These are phyloP conservation scores for Erebia aethiops DNA, from an alignment of 2,888 invertebrate genomes.

Conservation along the genomic window DNA sequence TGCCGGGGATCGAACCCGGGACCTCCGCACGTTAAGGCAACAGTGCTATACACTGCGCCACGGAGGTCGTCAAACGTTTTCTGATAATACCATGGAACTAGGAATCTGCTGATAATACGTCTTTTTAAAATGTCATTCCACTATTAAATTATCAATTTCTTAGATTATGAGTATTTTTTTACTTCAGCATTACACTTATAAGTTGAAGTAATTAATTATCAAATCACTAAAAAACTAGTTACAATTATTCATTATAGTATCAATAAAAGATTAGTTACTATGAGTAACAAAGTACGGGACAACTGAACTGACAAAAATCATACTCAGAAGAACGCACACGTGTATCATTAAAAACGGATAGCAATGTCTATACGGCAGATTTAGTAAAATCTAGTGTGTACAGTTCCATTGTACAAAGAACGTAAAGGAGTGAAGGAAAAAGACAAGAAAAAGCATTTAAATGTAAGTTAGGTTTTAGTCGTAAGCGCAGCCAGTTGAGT, in stretches of 20 bases:
- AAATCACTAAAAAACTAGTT: background rate
- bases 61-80: too few species aligned
- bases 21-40: too few species aligned
- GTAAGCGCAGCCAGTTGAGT: conserved; percentile 42
- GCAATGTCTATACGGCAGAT: background rate
- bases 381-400: background rate
- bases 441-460: conserved; percentile 3
- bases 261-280: background rate
- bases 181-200: background rate
- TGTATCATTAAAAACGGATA: too few species aligned
- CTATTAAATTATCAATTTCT: background rate
- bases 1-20: too few species aligned
- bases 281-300: background rate
- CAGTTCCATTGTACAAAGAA: conserved; percentile 2
- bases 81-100: background rate
- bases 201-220: background rate
- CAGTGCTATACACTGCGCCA: too few species aligned
- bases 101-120: too few species aligned
- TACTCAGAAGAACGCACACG: too few species aligned
- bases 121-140: background rate
- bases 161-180: background rate
- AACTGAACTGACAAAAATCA: background rate
- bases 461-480: conserved; percentile 9
- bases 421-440: background rate
- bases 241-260: background rate